phyloP scores from a whole-genome alignment of 2,113 vertebrate genomes.

The Cinclus mexicanus region DNA sequence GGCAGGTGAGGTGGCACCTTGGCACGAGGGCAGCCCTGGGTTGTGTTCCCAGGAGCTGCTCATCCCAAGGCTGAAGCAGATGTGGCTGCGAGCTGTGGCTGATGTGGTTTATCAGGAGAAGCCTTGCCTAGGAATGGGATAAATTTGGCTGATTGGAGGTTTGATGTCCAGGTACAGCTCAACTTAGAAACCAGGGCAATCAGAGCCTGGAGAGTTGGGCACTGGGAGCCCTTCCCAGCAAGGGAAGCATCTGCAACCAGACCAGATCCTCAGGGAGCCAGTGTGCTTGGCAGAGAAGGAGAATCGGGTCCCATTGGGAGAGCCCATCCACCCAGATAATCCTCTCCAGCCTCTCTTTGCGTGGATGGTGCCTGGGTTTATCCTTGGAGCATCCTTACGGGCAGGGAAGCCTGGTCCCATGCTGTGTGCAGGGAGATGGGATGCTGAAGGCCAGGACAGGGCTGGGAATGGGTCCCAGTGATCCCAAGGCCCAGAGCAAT shows the following conservation, averaged over 20 bases:
- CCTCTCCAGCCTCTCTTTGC: background rate
- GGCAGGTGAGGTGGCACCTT: conserved; percentile 58
- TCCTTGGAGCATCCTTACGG: fast-evolving
- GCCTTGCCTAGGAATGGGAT: background rate
- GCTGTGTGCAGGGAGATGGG: fast-evolving
- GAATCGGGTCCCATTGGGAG: fast-evolving
- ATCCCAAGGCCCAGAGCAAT: fast-evolving
- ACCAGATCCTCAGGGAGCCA: background rate
- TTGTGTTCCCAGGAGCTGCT: background rate
- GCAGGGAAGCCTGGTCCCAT: background rate
- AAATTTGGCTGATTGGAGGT: background rate
- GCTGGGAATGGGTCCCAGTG: background rate
- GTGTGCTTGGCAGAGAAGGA: background rate
- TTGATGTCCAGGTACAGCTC: background rate
- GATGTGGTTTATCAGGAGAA: background rate
- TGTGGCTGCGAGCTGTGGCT: background rate
- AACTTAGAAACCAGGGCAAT: background rate
- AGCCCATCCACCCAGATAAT: background rate
- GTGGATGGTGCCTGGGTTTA: background rate
- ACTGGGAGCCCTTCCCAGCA: background rate
- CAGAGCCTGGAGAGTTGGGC: background rate
- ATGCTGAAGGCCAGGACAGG: background rate
- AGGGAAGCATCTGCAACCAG: background rate
- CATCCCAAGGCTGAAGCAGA: background rate
- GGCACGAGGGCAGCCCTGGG: background rate